phyloP scores from a whole-genome alignment of 1,140 invertebrate species.

The Drosophila watanabei region DNA sequence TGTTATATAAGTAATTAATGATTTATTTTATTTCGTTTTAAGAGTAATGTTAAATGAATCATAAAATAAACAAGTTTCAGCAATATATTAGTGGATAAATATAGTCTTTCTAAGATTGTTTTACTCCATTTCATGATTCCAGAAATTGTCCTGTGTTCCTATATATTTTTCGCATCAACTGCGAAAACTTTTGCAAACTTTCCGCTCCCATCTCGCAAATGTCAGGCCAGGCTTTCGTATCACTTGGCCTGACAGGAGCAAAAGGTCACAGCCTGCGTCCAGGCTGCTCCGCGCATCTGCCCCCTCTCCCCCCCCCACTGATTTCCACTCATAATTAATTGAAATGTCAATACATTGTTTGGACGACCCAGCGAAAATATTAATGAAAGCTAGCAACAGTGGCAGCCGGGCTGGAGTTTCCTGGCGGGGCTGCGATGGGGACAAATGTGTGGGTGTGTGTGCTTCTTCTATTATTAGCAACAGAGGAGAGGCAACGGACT shows the following conservation, averaged over 20 bases:
- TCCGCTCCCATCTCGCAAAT: constrained; percentile 39
- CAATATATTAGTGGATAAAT: neutral
- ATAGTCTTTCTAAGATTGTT: neutral
- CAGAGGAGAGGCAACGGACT: constrained; percentile 40
- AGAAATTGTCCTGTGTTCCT: neutral
- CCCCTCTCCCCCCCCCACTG: constrained; percentile 2
- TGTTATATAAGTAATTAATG: no score
- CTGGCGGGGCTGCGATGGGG: neutral
- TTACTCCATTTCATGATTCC: neutral
- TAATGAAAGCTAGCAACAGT: constrained; percentile 57
- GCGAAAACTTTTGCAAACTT: constrained; percentile 9
- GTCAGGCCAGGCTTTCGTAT: constrained; percentile 37
- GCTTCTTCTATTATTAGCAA: constrained; percentile 56
- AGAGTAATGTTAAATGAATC: neutral
- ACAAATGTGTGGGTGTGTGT: constrained; percentile 19
- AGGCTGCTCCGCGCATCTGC: neutral
- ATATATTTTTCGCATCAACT: neutral
- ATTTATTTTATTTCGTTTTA: no score
- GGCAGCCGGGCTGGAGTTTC: neutral
- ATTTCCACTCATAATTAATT: constrained; percentile 68
- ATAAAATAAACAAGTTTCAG: neutral
- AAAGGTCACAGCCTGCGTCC: constrained; percentile 67
- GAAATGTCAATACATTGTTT: constrained; percentile 83
- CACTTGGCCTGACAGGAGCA: constrained; percentile 23
- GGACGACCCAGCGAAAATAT: constrained; percentile 55